These are phyloP conservation scores for Caenorhabditis parvicauda DNA, from an alignment of 2,888 invertebrate genomes.

Conservation along the genomic window DNA sequence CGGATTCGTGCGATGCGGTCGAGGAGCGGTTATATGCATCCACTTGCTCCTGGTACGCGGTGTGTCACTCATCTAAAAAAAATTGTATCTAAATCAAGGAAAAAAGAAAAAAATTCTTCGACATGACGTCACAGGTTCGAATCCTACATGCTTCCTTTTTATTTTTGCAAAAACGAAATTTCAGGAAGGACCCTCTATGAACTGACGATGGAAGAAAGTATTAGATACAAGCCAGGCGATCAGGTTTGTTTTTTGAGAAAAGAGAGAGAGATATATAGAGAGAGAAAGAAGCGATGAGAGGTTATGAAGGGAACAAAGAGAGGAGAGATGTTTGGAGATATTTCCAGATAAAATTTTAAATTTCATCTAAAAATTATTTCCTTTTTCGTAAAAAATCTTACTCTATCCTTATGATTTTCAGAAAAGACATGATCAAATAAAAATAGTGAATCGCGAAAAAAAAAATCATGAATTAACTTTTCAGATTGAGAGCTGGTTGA, in stretches of 20 bases:
- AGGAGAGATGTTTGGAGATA: constrained; percentile 33
- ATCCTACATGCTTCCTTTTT: too few relatives aligned
- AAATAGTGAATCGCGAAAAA: too few relatives aligned
- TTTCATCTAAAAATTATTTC: not conserved
- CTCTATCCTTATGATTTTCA: not conserved
- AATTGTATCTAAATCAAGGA: too few relatives aligned
- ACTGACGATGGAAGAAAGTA: constrained; percentile 83
- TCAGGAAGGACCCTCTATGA: constrained; percentile 64
- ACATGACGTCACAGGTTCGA: too few relatives aligned
- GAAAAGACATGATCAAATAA: not conserved
- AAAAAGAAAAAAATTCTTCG: too few relatives aligned
- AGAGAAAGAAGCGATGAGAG: not conserved
- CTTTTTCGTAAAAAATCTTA: too few relatives aligned
- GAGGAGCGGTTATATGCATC: too few relatives aligned
- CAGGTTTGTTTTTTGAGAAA: constrained; percentile 19
- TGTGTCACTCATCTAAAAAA: too few relatives aligned
- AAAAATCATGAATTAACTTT: not conserved
- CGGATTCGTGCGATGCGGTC: too few relatives aligned
- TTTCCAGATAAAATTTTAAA: not conserved
- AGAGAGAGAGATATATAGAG: too few relatives aligned
- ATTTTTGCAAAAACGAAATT: constrained; percentile 4
- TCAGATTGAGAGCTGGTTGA: constrained; percentile 82
- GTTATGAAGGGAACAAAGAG: constrained; percentile 91
- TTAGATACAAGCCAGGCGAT: constrained; percentile 77
- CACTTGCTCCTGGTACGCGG: too few relatives aligned